Evolutionary conservation across 92 coral and sea anemone genomes (phyloP).

Genomic region (Bergia sp.): DNA sequence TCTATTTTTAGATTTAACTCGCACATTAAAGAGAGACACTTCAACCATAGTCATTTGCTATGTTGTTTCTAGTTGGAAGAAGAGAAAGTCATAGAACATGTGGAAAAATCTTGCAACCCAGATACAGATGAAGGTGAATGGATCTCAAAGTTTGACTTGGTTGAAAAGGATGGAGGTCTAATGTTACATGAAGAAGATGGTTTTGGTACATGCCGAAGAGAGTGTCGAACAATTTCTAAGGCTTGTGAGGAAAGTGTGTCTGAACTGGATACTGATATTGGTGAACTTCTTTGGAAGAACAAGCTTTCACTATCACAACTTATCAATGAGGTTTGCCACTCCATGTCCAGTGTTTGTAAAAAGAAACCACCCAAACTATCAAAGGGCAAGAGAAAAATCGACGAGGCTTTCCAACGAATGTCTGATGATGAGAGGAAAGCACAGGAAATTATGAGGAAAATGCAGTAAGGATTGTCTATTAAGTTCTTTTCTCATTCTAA

Average conservation of each 20-base stretch:
- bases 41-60: background rate
- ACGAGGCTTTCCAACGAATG: slow-evolving; percentile 82
- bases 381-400: slow-evolving; percentile 63
- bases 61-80: slow-evolving; percentile 70
- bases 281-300: slow-evolving; percentile 94
- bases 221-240: slow-evolving; percentile 93
- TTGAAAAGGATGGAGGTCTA: slow-evolving; percentile 66
- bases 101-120: slow-evolving; percentile 92
- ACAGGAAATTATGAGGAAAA: slow-evolving; percentile 82
- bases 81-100: slow-evolving; percentile 88
- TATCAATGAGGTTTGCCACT: slow-evolving; percentile 91
- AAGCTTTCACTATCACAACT: slow-evolving; percentile 85
- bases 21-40: too few species aligned
- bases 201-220: slow-evolving; percentile 84
- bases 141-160: slow-evolving; percentile 90
- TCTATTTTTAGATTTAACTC: too few species aligned
- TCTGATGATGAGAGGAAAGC: slow-evolving; percentile 96
- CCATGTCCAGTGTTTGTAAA: slow-evolving; percentile 80
- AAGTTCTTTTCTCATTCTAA: background rate
- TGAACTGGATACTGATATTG: slow-evolving; percentile 94
- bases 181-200: slow-evolving; percentile 69
- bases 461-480: slow-evolving; percentile 67
- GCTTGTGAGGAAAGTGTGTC: slow-evolving; percentile 95
- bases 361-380: slow-evolving; percentile 64
- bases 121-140: slow-evolving; percentile 96